Base-by-base conservation (phyloP, 2,797 vertebrate species). In the Delichon dasypus region DNA sequence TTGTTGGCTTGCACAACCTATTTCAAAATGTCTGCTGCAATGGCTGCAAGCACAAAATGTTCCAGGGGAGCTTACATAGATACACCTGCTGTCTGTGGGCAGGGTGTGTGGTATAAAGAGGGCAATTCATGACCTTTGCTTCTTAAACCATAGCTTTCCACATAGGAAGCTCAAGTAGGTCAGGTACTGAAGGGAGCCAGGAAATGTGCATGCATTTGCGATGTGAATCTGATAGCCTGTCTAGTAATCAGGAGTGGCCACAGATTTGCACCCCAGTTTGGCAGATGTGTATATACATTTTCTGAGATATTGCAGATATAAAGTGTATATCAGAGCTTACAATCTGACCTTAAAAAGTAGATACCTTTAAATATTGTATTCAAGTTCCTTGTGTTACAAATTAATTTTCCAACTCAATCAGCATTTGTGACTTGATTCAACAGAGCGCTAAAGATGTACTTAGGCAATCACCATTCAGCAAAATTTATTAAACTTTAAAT, bases 151-250 rank as follows among this genome's bases (percentile, higher is more conserved):
- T 82, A 77, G 66, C 38, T 40, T 90, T 96, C 78, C 84, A 72
- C 65, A 45, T 45, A 89, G 86, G 77, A 93, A 93, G 50, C 89
- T 85, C 78, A 95, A 94, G 65, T 97, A 95, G 94, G 92, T 95
- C 93, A 94, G 2, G 30, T 72, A 72, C 47, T 53, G 53, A 84
- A 62, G 29, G 47, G 74, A 96, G 42, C 67, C 88, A 90, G 88
- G 66, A 94, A 95, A 76, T 0, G 3, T 62, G 48, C 18, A 16
- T 58, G 34, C 1, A 1, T 32, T 19, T 36, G 42, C 47, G 62
- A 83, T 85, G 55, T 36, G 55, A 85, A 85, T 83, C 78, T 95
- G 68, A 62, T 65, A 81, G 68, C 71, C 70, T 71, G 48, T 89
- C 54, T 77, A 17, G 71, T 87, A 79, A 73, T 11, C 2, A 8